phyloP scores from a whole-genome alignment of 2,797 vertebrate genomes.

The Microhierax caerulescens region DNA sequence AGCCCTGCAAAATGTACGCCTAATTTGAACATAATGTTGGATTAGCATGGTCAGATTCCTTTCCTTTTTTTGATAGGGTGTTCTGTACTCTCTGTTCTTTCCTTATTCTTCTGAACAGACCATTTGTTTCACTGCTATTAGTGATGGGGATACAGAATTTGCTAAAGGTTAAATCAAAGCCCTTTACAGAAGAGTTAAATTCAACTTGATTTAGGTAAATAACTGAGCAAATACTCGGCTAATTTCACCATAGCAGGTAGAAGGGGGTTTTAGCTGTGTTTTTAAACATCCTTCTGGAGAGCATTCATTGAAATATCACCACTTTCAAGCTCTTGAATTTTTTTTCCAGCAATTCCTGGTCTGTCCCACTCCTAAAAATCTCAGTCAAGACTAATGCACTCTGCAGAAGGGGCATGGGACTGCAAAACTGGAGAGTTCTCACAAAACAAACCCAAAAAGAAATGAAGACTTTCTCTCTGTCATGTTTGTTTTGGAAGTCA shows the following conservation, averaged over 20 bases:
- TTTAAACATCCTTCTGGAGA: not conserved
- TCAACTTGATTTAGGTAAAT: not conserved
- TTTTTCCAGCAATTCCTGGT: not conserved
- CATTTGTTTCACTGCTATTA: not conserved
- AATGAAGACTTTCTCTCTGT: not conserved
- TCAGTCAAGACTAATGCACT: not conserved
- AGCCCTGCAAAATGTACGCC: not conserved
- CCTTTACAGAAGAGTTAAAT: not conserved
- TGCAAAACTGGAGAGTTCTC: not conserved
- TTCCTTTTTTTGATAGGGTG: not conserved
- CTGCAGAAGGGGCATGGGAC: not conserved
- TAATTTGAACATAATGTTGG: not conserved
- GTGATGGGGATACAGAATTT: not conserved
- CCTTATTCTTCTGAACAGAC: not conserved
- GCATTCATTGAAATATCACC: not conserved
- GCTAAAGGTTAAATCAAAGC: not conserved
- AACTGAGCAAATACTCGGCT: not conserved
- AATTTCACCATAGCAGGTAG: not conserved
- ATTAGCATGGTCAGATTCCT: not conserved
- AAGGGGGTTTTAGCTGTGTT: not conserved
- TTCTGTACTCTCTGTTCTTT: not conserved
- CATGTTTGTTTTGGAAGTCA: not conserved
- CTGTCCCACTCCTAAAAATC: not conserved
- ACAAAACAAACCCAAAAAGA: not conserved
- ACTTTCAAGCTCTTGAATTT: not conserved